Evolutionary conservation across 2,888 invertebrate genomes (phyloP), one percentile per base, ranked within the genome.

Genomic region (Protophormia terraenovae): DNA sequence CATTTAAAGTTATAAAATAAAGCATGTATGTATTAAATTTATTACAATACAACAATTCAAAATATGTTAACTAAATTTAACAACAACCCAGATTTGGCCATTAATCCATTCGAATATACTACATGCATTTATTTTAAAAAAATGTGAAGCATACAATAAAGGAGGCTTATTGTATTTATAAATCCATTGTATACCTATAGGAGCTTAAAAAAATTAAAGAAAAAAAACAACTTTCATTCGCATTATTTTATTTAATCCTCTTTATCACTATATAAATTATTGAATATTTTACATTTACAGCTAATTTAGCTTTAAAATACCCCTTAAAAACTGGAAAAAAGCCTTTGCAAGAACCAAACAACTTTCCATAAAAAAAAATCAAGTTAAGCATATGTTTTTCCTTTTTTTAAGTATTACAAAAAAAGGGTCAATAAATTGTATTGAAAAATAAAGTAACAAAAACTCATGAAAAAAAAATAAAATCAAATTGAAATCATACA

Each of bases 401-500:
- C 1, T 62, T 16, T 24, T 2, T 58, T 32, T 24, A 1, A 24
- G 5, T 19, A 14, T 19, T 16, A 22, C 22, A 27, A 75, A 67
- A n/a, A 67, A 81, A 58, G 47, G 53, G 60, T 27, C 67, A 84
- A 81, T 81, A 81, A 73, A 84, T 81, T 78, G 47, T 62, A 41
- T 55, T 69, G 62, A 3, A 35, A 53, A 53, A 62, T 55, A 62
- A 53, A 53, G 24, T 19, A 83, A 67, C 47, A 67, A 58, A 29
- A 41, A 41, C n/a, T n/a, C 5, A 60, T 16, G 27, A 69, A 60
- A 50, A 69, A 12, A 29, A 58, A 71, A 60, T n/a, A 67, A 85
- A 69, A 75, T 67, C 69, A 78, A 78, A 78, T 75, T 75, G 81
- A 71, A 85, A 82, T 78, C 81, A 75, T 50, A 80, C 69, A 71